Evolutionary conservation across 2,797 vertebrate species (phyloP).

Genomic region (Craterocephalus amniculus): DNA sequence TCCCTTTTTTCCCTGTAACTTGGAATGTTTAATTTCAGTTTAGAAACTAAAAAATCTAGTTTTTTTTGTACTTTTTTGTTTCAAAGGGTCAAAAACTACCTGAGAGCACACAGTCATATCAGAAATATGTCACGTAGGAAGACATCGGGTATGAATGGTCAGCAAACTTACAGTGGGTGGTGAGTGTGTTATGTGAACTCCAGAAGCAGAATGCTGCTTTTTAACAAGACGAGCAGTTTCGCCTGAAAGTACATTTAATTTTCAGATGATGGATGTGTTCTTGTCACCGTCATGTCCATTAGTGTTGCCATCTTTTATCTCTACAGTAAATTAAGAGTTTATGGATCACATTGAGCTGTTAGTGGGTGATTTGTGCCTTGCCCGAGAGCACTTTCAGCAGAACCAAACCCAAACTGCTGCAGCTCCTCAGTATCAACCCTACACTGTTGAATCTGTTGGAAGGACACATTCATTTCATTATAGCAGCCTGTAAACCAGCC

Average conservation of each 20-base stretch:
- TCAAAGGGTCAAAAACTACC: too few relatives aligned
- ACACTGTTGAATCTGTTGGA: neutral
- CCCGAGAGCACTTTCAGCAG: neutral
- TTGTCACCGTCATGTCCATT: neutral
- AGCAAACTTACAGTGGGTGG: too few relatives aligned
- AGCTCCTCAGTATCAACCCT: neutral
- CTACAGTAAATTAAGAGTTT: neutral
- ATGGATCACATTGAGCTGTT: neutral
- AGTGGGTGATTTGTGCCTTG: neutral
- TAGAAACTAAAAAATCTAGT: too few relatives aligned
- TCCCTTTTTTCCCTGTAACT: too few relatives aligned
- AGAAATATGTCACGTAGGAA: too few relatives aligned
- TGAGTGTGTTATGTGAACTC: neutral
- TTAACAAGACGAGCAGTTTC: neutral
- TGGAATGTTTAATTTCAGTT: too few relatives aligned
- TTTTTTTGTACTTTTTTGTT: too few relatives aligned
- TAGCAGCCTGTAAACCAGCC: neutral
- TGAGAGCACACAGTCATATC: too few relatives aligned
- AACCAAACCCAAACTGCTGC: neutral
- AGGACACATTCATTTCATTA: slow-evolving; percentile 15
- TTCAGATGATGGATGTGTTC: neutral
- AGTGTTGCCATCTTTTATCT: neutral
- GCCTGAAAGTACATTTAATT: neutral
- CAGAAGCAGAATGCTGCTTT: neutral
- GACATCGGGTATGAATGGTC: too few relatives aligned